Evolutionary conservation across 2,113 vertebrate species (phyloP), one percentile per base, ranked within the genome.

Genomic region (Lates calcarifer): DNA sequence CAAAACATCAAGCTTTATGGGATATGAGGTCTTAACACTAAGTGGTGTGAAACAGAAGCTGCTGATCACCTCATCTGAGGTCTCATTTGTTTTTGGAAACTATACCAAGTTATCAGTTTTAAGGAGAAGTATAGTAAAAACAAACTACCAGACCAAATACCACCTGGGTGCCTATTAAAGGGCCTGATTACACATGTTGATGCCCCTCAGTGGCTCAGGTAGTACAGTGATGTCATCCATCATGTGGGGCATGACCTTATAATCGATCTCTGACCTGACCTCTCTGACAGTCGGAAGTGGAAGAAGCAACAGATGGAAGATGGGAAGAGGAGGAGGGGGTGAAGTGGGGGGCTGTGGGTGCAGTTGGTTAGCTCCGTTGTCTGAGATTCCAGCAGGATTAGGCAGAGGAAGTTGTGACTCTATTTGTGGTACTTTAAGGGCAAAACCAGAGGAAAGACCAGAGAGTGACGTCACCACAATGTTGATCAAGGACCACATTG

Each of bases 341-440:
- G n/a, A 13, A 20, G 64, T 14, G 6, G 15, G 2, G 39, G 37
- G 55, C n/a, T n/a, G n/a, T n/a, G 69, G 5, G 64, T 1, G 20
- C 35, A 26, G 76, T 49, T 68, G 62, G 74, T 80, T 74, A 17
- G 60, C 41, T 41, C 51, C 31, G 84, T 86, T 64, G 74, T 85
- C 79, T 85, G 75, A 83, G 81, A 90, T 92, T 91, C 89, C 88
- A 29, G 61, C 62, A 72, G 87, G 90, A 91, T 91, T 92, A 93
- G 78, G 35, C 63, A 82, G 82, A 91, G 91, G 92, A 94, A 92
- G 91, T 91, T 28, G 47, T 82, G 89, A 85, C 83, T 91, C 77
- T 86, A 64, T 89, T 90, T 82, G 79, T 53, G 77, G 77, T 70
- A 43, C 85, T 86, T 83, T 86, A 86, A 86, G 82, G 74, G 77